Evolutionary conservation across 2,113 vertebrate species (phyloP).

Genomic region (Crotophaga sulcirostris): DNA sequence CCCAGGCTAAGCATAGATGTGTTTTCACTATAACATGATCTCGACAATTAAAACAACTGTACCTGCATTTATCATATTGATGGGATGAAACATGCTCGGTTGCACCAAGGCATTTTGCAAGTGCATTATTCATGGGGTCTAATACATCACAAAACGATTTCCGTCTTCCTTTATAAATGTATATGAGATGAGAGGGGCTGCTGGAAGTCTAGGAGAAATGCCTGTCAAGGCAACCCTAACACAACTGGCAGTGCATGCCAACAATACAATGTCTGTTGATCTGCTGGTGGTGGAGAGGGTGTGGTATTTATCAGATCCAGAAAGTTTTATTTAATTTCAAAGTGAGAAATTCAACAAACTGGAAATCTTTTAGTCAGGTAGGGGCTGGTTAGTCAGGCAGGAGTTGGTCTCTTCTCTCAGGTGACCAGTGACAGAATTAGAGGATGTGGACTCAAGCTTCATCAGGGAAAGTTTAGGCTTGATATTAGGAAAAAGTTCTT

Average conservation of each 20-base stretch:
- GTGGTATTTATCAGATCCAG: not conserved
- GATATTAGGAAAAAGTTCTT: too few species aligned
- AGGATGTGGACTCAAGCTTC: too few species aligned
- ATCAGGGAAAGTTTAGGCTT: too few species aligned
- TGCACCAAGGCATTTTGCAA: not conserved
- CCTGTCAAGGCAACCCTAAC: not conserved
- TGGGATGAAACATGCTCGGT: conserved; percentile 45
- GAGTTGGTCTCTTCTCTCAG: too few species aligned
- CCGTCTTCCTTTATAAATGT: conserved; percentile 16
- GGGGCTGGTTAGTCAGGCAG: too few species aligned
- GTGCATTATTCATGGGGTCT: conserved; percentile 65
- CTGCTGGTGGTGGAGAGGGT: not conserved
- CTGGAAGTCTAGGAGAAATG: not conserved
- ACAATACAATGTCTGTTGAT: not conserved
- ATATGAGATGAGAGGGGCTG: not conserved
- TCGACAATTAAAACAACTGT: conserved; percentile 59
- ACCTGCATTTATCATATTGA: conserved; percentile 71
- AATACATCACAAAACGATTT: conserved; percentile 23
- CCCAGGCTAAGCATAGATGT: conserved; percentile 28
- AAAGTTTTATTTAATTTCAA: not conserved
- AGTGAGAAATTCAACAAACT: not conserved
- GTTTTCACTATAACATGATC: conserved; percentile 50
- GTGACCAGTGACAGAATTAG: too few species aligned
- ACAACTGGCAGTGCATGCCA: not conserved
- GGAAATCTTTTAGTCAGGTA: too few species aligned